Evolutionary conservation across 2,113 vertebrate species (phyloP).

Genomic region (Tetraodon nigroviridis): DNA sequence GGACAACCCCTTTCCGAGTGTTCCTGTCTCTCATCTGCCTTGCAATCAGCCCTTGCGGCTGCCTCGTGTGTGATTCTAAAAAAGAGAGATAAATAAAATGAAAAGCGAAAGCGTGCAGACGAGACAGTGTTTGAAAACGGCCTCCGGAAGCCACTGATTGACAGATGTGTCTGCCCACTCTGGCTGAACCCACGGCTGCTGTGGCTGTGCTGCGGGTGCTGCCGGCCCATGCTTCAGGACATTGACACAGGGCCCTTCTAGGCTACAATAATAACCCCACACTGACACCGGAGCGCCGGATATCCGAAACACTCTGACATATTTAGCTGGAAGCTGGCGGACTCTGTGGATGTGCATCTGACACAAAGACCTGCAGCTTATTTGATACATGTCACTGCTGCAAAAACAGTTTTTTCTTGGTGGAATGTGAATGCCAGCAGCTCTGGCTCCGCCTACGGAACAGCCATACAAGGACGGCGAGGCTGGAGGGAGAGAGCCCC

Average conservation of each 20-base stretch:
- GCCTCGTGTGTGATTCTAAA: conserved; percentile 36
- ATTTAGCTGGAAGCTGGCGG: conserved; percentile 54
- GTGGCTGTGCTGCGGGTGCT: conserved; percentile 56
- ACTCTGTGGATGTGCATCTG: conserved; percentile 10
- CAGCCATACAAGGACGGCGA: conserved; percentile 60
- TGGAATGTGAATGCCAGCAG: conserved; percentile 64
- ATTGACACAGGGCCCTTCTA: conserved; percentile 61
- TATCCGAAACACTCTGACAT: conserved; percentile 61
- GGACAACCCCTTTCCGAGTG: conserved; percentile 15
- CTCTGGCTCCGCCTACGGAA: conserved; percentile 56
- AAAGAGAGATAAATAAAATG: conserved; percentile 17
- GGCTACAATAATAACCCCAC: conserved; percentile 59
- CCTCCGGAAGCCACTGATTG: conserved; percentile 71
- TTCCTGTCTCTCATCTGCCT: conserved; percentile 34
- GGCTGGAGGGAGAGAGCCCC: conserved; percentile 35
- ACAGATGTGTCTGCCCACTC: conserved; percentile 67
- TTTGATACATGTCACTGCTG: conserved; percentile 14
- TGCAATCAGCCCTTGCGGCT: conserved; percentile 59
- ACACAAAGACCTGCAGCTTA: conserved; percentile 1
- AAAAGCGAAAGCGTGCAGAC: conserved; percentile 49
- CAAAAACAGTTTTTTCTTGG: neutral
- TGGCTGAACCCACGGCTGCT: conserved; percentile 53
- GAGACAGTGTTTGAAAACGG: conserved; percentile 53
- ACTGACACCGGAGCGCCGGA: conserved; percentile 61
- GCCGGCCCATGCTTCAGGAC: conserved; percentile 45